A percentile compares a stretch with the other conserved stretches of the same genome.
Conservation (phyloP, 2,113 vertebrate species). For the Pseudorasbora parva region DNA sequence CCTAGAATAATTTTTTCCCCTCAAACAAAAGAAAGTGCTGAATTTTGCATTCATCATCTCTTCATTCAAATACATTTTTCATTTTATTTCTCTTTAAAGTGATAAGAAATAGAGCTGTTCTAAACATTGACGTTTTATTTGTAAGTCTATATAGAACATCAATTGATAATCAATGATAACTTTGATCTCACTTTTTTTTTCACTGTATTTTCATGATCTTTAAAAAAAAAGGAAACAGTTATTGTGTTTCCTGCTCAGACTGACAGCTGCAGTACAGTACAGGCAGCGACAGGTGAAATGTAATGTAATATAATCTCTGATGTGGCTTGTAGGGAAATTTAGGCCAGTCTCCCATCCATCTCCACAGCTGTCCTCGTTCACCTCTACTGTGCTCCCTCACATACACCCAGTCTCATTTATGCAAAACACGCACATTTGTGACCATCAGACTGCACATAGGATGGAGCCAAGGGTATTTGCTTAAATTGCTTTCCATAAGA, state of each 20-base stretch:
- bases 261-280: slow-evolving; percentile 41
- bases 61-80: slow-evolving; percentile 39
- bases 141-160: background rate
- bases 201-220: slow-evolving; percentile 10
- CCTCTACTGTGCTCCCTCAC: slow-evolving; percentile 47
- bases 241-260: slow-evolving; percentile 26
- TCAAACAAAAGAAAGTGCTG: slow-evolving; percentile 75
- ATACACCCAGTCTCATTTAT: slow-evolving; percentile 52
- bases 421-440: slow-evolving; percentile 61
- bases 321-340: slow-evolving; percentile 23
- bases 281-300: slow-evolving; percentile 42
- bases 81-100: background rate
- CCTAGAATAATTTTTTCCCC: slow-evolving; percentile 75
- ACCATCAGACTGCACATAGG: slow-evolving; percentile 56
- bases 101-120: background rate
- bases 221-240: background rate
- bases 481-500: slow-evolving; percentile 74
- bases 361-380: slow-evolving; percentile 57
- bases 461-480: slow-evolving; percentile 68
- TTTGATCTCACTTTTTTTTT: background rate
- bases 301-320: slow-evolving; percentile 52
- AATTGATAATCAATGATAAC: background rate
- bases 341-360: slow-evolving; percentile 36
- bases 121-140: background rate
- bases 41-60: slow-evolving; percentile 69